Base-by-base conservation (phyloP, 1,140 invertebrate species). In the Diploscapter pachys region DNA sequence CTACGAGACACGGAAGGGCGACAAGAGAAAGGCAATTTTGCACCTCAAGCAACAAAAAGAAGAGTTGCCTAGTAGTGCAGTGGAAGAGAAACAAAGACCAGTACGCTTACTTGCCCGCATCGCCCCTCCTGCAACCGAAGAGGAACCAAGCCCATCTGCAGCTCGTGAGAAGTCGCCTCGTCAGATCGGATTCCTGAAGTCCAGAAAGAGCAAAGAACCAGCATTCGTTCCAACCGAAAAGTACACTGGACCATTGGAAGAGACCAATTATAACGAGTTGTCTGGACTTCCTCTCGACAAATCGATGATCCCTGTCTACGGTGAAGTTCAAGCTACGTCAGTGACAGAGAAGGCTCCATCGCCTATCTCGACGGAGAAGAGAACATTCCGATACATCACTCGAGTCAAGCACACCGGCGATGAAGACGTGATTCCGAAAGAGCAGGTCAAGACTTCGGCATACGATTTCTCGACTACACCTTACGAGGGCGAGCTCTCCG, bases 391-490 rank as follows among this genome's bases (percentile, higher is more conserved):
- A 3, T 52, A 66, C n/a, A 63, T 78, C 61, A 73, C 68, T 61
- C 72, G 68, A 31, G 56, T 80, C 75, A 13, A 54, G 3, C 75
- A 84, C 61, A 80, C 76, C 57, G 55, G 79, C 9, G 76, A 77
- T 52, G 79, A 80, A 65, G 79, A 83, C 52, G 68, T 70, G 3
- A 78, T 80, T 63, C 76, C 80, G n/a, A 55, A 76, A 13, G 63
- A 54, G 13, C 3, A 62, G n/a, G 48, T 67, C 54, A 54, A 69
- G 6, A 55, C 76, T 11, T 56, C 69, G 52, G 51, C 13, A 3
- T 77, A 77, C 48, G 11, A 31, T 4, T 49, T 66, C 48, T 48
- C 64, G 50, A 8, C 79, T 31, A 72, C 70, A 48, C 8, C 57
- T 13, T 76, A 79, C 70, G 63, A 73, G 8, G 74, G 78, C 48